Evolutionary conservation across 2,797 vertebrate species (phyloP), one percentile per base, ranked within the genome.

Genomic region (Cottoperca gobio): DNA sequence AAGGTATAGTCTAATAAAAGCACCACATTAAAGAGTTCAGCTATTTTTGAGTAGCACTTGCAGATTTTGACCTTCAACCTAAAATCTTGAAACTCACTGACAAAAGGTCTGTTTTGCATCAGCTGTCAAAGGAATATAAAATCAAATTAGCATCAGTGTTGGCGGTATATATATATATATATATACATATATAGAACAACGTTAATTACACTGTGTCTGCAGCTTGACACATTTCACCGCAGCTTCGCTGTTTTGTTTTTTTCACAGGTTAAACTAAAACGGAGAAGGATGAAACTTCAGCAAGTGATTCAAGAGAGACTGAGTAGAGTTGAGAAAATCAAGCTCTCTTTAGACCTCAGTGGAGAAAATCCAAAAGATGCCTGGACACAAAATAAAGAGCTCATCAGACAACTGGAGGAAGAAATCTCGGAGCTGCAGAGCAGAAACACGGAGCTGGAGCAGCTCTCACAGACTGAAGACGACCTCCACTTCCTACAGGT

Each of bases 401-500:
- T 76, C 3, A 2, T 87, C 1, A 8, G 58, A 31, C 74, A 75
- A 13, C 71, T 93, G 60, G 82, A 91, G 21, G 84, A 83, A 6
- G 91, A 92, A 65, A 71, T 94, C 12, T 4, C 6, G 0, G 59
- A 85, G 70, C 83, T 93, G 3, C 85, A 76, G 76, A 78, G 19
- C 70, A 84, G 53, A 49, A 79, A 48, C 23, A 0, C 35, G 1
- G 79, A 82, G 21, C 52, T 93, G 62, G 86, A 91, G 70, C 76
- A 78, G 54, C 80, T 93, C 3, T 67, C 23, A 6, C 58, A 70
- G 14, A 87, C 53, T 0, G 85, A 92, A 28, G 90, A 88, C 42
- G 70, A 63, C 76, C 80, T 93, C 23, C 78, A 14, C 40, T 90
- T 93, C 58, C 57, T 93, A 0, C 88, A 88, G 88, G 91, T 91